Conservation (phyloP, 1,140 invertebrate genomes). For the Oedothorax gibbosus region DNA sequence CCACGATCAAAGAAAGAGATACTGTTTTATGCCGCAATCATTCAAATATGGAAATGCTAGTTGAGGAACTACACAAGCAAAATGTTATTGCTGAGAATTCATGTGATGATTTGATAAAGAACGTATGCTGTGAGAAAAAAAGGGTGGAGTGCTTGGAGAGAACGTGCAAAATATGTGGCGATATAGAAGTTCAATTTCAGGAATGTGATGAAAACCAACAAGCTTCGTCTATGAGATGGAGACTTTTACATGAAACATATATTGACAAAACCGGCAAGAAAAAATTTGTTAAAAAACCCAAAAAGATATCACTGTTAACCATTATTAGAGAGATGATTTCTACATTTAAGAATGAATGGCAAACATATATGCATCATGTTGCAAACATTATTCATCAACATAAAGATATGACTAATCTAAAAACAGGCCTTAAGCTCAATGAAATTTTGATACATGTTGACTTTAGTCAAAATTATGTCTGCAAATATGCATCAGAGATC, state of each 20-base stretch:
- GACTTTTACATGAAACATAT: not conserved
- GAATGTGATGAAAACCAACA: not conserved
- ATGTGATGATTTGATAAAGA: not conserved
- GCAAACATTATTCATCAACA: not conserved
- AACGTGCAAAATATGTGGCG: not conserved
- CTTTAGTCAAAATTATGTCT: not conserved
- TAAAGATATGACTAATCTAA: not conserved
- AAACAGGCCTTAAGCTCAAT: not conserved
- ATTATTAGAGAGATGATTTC: not conserved
- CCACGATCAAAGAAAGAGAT: not conserved
- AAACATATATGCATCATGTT: not conserved
- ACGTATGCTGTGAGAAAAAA: not conserved
- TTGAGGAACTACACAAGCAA: not conserved
- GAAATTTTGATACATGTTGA: not conserved
- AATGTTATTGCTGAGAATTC: not conserved
- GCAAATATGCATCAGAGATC: not conserved
- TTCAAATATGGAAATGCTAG: not conserved
- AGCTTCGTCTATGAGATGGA: not conserved
- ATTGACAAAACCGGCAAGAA: not conserved
- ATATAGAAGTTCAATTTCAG: not conserved
- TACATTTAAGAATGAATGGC: not conserved
- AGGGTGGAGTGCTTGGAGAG: not conserved
- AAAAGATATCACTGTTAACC: not conserved
- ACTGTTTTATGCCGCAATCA: not conserved
- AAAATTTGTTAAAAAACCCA: not conserved